Conservation (phyloP, 2,113 vertebrate species). For the Microtus richardsoni region DNA sequence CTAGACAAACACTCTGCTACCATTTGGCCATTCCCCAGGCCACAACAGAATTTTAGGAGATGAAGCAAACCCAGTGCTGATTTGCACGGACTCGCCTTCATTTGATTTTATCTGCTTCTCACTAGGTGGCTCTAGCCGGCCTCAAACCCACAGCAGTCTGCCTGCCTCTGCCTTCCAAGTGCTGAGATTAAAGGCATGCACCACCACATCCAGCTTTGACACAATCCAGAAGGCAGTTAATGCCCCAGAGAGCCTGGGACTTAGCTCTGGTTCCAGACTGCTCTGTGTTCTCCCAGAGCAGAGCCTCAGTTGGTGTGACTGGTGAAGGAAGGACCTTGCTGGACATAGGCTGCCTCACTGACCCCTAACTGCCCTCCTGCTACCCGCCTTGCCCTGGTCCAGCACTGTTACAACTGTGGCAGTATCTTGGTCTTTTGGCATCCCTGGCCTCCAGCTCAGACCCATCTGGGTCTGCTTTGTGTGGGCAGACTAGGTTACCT, state of each 20-base stretch:
- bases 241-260: background rate
- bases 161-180: background rate
- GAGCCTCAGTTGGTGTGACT: background rate
- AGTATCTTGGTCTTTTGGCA: background rate
- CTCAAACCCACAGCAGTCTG: background rate
- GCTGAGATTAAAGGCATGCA: background rate
- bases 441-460: background rate
- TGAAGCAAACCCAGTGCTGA: conserved; percentile 12
- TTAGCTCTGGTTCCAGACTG: background rate
- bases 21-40: background rate
- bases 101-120: background rate
- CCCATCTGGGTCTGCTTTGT: background rate
- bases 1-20: background rate
- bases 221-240: background rate
- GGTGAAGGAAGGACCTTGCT: background rate
- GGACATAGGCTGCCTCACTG: fast-evolving
- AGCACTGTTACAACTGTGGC: background rate
- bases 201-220: background rate
- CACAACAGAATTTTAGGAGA: conserved; percentile 41
- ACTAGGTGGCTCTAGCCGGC: background rate
- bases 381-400: background rate
- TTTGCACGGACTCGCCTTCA: background rate
- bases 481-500: background rate
- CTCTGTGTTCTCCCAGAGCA: background rate
- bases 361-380: background rate